A percentile compares a stretch with the other conserved stretches of the same genome.
phyloP scores from a whole-genome alignment of 2,888 invertebrate genomes.

The Eupeodes latifasciatus region DNA sequence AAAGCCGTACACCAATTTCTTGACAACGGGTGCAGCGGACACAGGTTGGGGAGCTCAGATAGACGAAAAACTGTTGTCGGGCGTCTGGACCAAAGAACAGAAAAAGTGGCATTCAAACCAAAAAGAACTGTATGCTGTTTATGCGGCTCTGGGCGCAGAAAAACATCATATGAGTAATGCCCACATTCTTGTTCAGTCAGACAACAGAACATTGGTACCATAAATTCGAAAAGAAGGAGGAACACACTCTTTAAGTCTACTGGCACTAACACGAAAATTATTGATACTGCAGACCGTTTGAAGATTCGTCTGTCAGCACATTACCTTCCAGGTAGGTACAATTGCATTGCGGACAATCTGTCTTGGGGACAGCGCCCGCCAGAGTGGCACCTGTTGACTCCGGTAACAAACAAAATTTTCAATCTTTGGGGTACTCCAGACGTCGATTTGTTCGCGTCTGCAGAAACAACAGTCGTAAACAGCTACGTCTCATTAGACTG shows the following conservation, averaged over 20 bases:
- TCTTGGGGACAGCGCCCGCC: constrained; percentile 32
- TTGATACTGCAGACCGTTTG: constrained; percentile 36
- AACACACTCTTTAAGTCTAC: constrained; percentile 18
- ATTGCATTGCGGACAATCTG: constrained; percentile 47
- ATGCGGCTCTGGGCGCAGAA: constrained; percentile 9
- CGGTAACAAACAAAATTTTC: constrained; percentile 42
- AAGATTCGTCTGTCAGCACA: constrained; percentile 51
- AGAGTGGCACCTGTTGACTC: constrained; percentile 36
- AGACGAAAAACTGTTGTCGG: too few species aligned
- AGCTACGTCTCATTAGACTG: constrained; percentile 41
- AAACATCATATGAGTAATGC: constrained; percentile 22
- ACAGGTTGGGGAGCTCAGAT: constrained; percentile 29
- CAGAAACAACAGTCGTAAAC: constrained; percentile 44
- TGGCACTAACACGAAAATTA: constrained; percentile 23
- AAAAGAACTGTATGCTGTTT: constrained; percentile 43
- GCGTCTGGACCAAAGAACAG: too few species aligned
- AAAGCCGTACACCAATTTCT: constrained; percentile 25
- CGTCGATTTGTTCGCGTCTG: constrained; percentile 60
- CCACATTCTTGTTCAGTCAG: constrained; percentile 36
- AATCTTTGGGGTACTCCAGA: constrained; percentile 53
- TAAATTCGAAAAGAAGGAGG: constrained; percentile 35
- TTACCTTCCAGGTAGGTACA: constrained; percentile 51
- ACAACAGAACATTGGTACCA: constrained; percentile 27
- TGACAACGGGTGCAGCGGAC: constrained; percentile 49
- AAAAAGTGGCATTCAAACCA: constrained; percentile 34